Conservation (phyloP, 2,113 vertebrate species). For the Glareola pratincola region DNA sequence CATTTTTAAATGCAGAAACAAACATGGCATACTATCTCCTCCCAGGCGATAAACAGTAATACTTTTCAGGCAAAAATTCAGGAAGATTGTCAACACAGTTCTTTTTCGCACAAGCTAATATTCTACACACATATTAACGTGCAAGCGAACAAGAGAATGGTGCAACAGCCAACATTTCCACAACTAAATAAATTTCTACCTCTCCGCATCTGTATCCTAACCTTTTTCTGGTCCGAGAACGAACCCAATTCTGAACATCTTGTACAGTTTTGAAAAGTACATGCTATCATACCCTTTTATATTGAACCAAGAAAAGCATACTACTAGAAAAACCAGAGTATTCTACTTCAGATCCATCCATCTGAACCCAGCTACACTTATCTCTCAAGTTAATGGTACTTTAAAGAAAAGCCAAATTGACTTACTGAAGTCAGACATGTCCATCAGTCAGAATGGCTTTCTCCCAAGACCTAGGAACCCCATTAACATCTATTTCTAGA, state of each 20-base stretch:
- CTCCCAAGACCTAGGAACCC: neutral
- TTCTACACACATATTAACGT: neutral
- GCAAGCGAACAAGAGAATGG: neutral
- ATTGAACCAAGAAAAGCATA: neutral
- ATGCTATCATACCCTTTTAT: neutral
- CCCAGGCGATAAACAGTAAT: neutral
- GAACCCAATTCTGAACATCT: neutral
- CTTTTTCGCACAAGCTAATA: neutral
- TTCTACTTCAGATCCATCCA: neutral
- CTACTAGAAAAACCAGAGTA: neutral
- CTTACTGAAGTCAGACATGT: neutral
- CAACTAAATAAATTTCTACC: neutral
- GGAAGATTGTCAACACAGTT: neutral
- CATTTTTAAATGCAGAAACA: neutral
- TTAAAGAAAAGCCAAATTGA: constrained; percentile 7
- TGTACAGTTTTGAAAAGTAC: neutral
- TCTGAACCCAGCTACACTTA: neutral
- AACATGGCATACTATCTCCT: neutral
- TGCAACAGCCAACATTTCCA: neutral
- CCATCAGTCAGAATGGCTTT: neutral
- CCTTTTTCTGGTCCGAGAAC: neutral
- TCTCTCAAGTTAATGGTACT: neutral
- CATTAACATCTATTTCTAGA: neutral
- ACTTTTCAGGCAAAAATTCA: neutral
- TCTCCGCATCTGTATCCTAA: neutral